Evolutionary conservation across 2,113 vertebrate genomes (phyloP), one percentile per base, ranked within the genome.

Genomic region (Syrmaticus mikado): DNA sequence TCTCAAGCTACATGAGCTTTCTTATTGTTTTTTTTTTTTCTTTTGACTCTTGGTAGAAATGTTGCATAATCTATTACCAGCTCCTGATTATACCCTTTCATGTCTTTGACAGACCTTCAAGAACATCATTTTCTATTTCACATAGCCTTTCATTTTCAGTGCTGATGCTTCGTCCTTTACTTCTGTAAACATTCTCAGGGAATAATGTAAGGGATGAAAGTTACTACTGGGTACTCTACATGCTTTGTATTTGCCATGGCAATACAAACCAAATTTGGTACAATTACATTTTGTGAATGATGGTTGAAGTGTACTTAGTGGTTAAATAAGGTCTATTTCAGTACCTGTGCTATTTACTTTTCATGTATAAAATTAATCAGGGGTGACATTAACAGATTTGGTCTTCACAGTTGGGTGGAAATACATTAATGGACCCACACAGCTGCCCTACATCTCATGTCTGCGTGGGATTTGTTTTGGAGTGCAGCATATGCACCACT

Each of bases 371-470:
- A 58, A 85, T 86, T 76, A 76, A 82, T 79, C 45, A 82, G 36
- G n/a, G 66, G 43, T 89, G 93, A 61, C 78, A 57, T 93, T 72
- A 76, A 58, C 84, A 92, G 58, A 53, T 67, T 95, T 43, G 64
- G 50, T 77, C 71, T 71, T 92, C 48, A 22, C 78, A 94, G 58
- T 16, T 89, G 91, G 45, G 11, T 90, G 58, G 45, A 82, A 84
- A 30, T 22, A 46, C 24, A 38, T 48, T 75, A 90, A 62, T 38
- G 36, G 52, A 52, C 60, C 32, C 68, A 77, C 72, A 87, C 57
- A 85, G 89, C 90, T 96, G 90, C 66, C 91, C 45, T 83, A 57
- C 41, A 48, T 52, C 46, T 90, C 77, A 25, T 73, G 55, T 80
- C 83, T 65, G 36, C 2, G 0, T 53, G 81, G 52, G 3, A 61